These are phyloP conservation scores for Tenthredo notha DNA, from an alignment of 2,888 invertebrate species.

Conservation along the genomic window DNA sequence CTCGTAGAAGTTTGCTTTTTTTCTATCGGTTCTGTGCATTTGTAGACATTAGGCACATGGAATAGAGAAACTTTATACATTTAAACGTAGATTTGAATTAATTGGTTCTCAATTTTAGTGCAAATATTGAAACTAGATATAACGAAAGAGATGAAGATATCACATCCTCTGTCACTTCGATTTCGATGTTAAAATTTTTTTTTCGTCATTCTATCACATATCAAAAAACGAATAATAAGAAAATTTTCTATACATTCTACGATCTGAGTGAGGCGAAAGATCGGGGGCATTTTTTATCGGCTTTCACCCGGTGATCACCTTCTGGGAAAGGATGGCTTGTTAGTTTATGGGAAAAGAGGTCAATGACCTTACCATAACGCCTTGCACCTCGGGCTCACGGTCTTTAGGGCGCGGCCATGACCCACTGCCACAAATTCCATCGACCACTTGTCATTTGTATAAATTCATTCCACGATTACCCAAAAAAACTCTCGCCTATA, in stretches of 20 bases:
- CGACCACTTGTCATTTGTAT: neutral
- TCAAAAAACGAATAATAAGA: neutral
- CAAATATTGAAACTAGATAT: neutral
- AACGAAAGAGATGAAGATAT: neutral
- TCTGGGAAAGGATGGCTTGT: constrained; percentile 54
- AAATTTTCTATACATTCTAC: neutral
- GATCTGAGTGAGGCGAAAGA: neutral
- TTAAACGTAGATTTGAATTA: neutral
- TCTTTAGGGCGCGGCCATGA: constrained; percentile 52
- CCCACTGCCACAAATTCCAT: constrained; percentile 51
- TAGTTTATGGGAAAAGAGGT: constrained; percentile 70
- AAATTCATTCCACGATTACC: constrained; percentile 15
- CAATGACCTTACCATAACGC: constrained; percentile 67
- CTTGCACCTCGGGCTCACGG: constrained; percentile 28
- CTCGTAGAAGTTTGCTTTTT: constrained; percentile 28
- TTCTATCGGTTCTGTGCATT: neutral
- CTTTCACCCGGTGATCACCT: constrained; percentile 65
- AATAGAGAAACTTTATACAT: neutral
- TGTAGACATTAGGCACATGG: neutral
- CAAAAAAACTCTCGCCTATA: constrained; percentile 6
- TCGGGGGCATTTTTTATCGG: constrained; percentile 61
- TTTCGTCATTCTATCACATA: neutral
- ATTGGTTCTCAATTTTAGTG: neutral
- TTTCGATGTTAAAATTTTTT: neutral
- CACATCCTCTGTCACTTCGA: neutral